Evolutionary conservation across 2,888 invertebrate species (phyloP), one percentile per base, ranked within the genome.

Genomic region (Cremastinae sp.): DNA sequence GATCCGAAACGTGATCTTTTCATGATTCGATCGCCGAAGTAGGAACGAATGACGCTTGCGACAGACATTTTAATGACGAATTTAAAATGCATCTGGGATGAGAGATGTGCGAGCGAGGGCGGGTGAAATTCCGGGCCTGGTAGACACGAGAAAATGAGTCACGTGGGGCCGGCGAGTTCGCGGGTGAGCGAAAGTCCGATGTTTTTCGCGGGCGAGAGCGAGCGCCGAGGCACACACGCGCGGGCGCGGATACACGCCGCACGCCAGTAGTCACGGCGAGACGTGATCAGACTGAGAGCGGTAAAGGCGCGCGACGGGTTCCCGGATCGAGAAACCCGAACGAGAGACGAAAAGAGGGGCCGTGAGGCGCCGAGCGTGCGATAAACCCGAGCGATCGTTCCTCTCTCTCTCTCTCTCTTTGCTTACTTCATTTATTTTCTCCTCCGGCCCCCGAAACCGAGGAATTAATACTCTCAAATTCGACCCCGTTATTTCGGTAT

Each of bases 1-100:
- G 87, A 87, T 38, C 85, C 85, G 61, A 87, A 87, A 74, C 84
- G 84, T 74, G 86, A 84, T 76, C 82, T 84, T 79, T 86, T 88
- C 58, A 62, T 75, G n/a, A 69, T 69, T 69, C 80, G 80, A 22
- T 82, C 82, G 34, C 79, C 79, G 71, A 87, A 83, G 80, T 86
- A 88, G 16, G 85, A 85, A 69, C 84, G 84, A 75, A 85, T 81
- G 82, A 84, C 83, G 81, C 79, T 84, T 74, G 82, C 84, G 70
- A 81, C 84, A 51, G 87, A 85, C 82, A 88, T 84, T 84, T 81
- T 84, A 62, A 84, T 75, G 66, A 87, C 70, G 56, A 84, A 81
- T 76, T 70, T 78, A 20, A 79, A 74, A 76, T 78, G 65, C 75
- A 80, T 82, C 45, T 73, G 28, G 28, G 28, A 28, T 28, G 5